Evolutionary conservation across 2,113 vertebrate genomes (phyloP).

Genomic region (Epinephelus cyanopodus): DNA sequence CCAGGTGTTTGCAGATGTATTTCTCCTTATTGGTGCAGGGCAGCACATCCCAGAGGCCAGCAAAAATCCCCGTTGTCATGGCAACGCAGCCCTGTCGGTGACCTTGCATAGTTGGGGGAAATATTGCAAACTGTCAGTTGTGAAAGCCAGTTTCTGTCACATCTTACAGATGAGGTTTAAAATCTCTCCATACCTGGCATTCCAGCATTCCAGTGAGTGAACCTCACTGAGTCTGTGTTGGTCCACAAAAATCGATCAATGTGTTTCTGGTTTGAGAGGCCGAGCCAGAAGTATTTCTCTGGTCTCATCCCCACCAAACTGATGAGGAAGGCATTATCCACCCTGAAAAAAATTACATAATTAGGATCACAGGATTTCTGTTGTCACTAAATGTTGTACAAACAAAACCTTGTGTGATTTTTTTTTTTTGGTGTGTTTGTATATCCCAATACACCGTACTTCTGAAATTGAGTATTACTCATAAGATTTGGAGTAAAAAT

Average conservation of each 20-base stretch:
- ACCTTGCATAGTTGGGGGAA: slow-evolving; percentile 47
- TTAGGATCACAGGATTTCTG: neutral
- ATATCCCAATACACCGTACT: neutral
- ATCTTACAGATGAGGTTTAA: neutral
- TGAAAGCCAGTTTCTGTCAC: neutral
- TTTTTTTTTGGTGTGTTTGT: neutral
- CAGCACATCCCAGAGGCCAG: slow-evolving; percentile 92
- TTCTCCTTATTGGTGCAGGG: slow-evolving; percentile 89
- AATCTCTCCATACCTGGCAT: slow-evolving; percentile 54
- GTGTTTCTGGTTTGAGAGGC: slow-evolving; percentile 87
- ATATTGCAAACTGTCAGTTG: neutral
- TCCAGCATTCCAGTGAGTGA: slow-evolving; percentile 89
- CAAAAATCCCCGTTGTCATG: slow-evolving; percentile 89
- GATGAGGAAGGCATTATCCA: slow-evolving; percentile 92
- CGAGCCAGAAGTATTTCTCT: slow-evolving; percentile 91
- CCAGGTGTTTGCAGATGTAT: slow-evolving; percentile 90
- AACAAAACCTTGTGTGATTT: neutral
- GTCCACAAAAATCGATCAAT: slow-evolving; percentile 87
- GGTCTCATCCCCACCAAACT: slow-evolving; percentile 89
- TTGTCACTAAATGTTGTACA: neutral
- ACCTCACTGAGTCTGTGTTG: slow-evolving; percentile 81
- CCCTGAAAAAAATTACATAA: slow-evolving; percentile 72
- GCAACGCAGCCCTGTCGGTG: slow-evolving; percentile 87
- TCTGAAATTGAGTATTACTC: too few relatives aligned
- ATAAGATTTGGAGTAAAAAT: neutral